Base-by-base conservation (phyloP, 2,888 invertebrate species). In the Leptarthrus brevirostris region DNA sequence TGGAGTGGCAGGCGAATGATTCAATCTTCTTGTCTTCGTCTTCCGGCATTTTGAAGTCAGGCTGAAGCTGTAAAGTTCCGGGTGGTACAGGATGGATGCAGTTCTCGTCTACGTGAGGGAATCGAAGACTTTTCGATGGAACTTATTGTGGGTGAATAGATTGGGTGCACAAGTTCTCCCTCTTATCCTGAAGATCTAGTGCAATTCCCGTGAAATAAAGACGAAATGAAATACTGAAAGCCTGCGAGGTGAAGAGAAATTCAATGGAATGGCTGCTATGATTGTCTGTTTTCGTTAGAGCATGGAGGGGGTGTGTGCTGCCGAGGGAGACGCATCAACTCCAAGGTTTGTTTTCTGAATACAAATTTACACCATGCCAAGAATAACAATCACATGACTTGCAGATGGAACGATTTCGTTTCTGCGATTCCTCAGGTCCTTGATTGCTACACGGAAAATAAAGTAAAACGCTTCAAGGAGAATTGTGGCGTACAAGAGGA, bases 311-410 rank as follows among this genome's bases (percentile, higher is more conserved):
- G 18, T 72, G 72, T 52, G 18, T 58, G 58, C 54, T 16, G 6
- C n/a, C 16, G 40, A 40, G 54, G 54, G 71, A 22, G 74, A 53
- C 56, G 74, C 75, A 74, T 74, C 74, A 75, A 75, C 74, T 75
- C 66, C 61, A 64, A 64, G 34, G 71, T 74, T 74, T 75, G 74
- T 75, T 75, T 74, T 74, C 75, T 71, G 75, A 75, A 75, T 75
- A 75, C 75, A 75, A 75, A 75, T 74, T 75, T 75, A 74, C 74
- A 74, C 72, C 75, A 74, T 66, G 74, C 75, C 73, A 64, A 40
- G 75, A 75, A 75, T 74, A 75, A 75, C 74, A 75, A 75, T 75
- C 74, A 72, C 75, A 71, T 75, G 75, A 75, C 74, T 75, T 75
- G 75, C 75, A 75, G 75, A 75, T 75, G 73, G 73, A 75, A 66